These are phyloP conservation scores for Nemapogon koenigi DNA, from an alignment of 2,888 invertebrate species.

Conservation along the genomic window DNA sequence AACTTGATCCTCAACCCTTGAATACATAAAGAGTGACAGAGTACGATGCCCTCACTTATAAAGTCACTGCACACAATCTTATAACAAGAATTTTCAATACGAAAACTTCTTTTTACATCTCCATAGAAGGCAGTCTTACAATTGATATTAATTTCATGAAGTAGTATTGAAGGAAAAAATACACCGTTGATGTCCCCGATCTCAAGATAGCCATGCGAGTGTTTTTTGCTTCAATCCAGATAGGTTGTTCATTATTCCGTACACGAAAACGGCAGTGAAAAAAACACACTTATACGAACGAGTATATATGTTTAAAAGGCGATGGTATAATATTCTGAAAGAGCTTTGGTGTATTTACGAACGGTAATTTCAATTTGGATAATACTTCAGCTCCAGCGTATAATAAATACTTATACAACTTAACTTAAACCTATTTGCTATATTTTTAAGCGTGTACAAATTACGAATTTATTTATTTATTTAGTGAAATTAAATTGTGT, in stretches of 20 bases:
- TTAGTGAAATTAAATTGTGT: too few relatives aligned
- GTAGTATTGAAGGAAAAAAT: constrained; percentile 34
- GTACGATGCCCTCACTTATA: too few relatives aligned
- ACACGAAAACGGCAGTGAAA: constrained; percentile 16
- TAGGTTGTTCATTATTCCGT: constrained; percentile 21
- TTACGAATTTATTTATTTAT: too few relatives aligned
- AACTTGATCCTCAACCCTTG: too few relatives aligned
- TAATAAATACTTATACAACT: too few relatives aligned
- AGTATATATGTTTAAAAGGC: too few relatives aligned
- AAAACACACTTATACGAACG: too few relatives aligned
- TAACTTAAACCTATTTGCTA: too few relatives aligned
- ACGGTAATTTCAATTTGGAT: not conserved
- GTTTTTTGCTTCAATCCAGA: constrained; percentile 24
- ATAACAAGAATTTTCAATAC: constrained; percentile 12
- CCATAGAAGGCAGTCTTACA: constrained; percentile 30
- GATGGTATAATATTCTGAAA: too few relatives aligned
- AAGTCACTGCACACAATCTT: constrained; percentile 1
- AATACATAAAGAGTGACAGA: too few relatives aligned
- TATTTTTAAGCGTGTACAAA: too few relatives aligned
- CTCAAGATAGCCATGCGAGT: constrained; percentile 20
- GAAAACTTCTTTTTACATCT: constrained; percentile 19
- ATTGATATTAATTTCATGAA: constrained; percentile 54
- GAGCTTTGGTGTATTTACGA: not conserved
- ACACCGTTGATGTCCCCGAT: not conserved
- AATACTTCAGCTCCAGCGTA: too few relatives aligned